These are phyloP conservation scores for Ardeotis arabs DNA, from an alignment of 2,113 vertebrate species.

Conservation along the genomic window DNA sequence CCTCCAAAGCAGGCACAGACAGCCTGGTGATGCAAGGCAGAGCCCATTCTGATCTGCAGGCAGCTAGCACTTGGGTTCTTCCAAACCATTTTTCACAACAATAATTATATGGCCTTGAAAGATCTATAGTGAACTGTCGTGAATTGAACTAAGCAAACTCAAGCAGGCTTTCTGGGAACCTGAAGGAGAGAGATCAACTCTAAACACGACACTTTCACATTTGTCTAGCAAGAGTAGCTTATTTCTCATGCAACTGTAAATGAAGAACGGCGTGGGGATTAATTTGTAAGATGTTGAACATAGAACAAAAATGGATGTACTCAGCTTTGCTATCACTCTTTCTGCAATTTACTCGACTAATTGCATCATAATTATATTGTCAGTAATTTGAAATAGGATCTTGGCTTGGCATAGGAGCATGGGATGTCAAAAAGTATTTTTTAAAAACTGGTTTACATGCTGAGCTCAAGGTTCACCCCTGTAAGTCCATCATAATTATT, in stretches of 20 bases:
- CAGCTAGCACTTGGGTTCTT: not conserved
- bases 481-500: not conserved
- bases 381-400: not conserved
- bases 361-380: not conserved
- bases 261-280: not conserved
- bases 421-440: not conserved
- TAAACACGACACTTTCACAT: not conserved
- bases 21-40: not conserved
- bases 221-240: not conserved
- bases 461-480: not conserved
- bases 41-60: rapidly evolving
- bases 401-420: not conserved
- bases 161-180: not conserved
- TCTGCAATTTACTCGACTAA: not conserved
- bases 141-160: not conserved
- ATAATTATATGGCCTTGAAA: not conserved
- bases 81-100: not conserved
- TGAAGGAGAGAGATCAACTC: not conserved
- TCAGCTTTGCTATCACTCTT: not conserved
- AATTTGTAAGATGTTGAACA: not conserved
- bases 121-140: not conserved
- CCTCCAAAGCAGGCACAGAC: not conserved
- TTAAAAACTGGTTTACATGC: not conserved
- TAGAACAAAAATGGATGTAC: not conserved
- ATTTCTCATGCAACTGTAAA: not conserved